Evolutionary conservation across 2,113 vertebrate genomes (phyloP), one percentile per base, ranked within the genome.

Genomic region (Chamaea fasciata): DNA sequence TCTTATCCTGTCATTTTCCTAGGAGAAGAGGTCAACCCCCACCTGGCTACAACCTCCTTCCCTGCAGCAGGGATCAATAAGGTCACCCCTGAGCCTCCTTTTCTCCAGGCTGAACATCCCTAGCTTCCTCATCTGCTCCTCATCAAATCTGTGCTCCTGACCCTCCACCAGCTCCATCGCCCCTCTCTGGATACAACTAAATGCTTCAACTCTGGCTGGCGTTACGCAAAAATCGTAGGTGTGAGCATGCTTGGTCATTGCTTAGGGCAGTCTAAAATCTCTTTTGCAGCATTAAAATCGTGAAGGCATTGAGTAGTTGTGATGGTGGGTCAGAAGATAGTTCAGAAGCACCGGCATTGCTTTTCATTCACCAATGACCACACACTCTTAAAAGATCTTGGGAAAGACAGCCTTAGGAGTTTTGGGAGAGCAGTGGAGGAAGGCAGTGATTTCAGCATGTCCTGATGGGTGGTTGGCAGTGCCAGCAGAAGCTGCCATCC

Each of bases 361-460:
- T 24, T 81, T 77, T 44, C 16, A 1, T 39, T 67, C 76, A 35
- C 46, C 5, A 4, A 2, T 53, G 57, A 33, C 26, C 10, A 11
- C 20, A 22, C 3, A 1, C 0, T 0, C 31, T 46, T 47, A 35
- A 47, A 60, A 87, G 27, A 26, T 37, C 19, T 13, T 0, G 0
- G 62, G 47, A 83, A 68, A 63, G 60, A 15, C 63, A 59, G 7
- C 13, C 16, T 60, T 9, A 8, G 49, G 83, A 74, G n/a, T 42
- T 86, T 24, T 1, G 39, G 56, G 68, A 41, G 27, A 37, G 42
- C 68, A 77, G 1, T 7, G 42, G 74, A 86, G 65, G n/a, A 4
- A 4, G 11, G 13, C 14, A 12, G 28, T 39, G 8, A 42, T 87
- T 83, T 41, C 28, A 41, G 26, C 1, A 0, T 13, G 31, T 53